Conservation (phyloP, 2,888 invertebrate genomes). For the Ametastegia equiseti region DNA sequence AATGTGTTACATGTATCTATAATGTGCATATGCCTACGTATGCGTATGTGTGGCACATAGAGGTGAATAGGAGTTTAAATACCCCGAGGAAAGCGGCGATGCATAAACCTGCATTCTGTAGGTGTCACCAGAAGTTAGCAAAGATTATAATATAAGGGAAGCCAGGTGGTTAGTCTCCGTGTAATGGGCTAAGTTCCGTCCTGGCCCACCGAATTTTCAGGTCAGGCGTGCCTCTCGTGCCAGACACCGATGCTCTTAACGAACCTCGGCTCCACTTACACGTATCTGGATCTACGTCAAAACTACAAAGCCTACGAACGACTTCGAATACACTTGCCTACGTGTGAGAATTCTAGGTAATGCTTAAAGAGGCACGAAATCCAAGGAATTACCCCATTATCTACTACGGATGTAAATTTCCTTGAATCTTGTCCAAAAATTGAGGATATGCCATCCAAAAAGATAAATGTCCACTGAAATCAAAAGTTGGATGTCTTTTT, state of each 20-base stretch:
- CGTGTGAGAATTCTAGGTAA: too few relatives aligned
- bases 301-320: neutral
- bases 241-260: conserved; percentile 33
- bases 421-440: too few relatives aligned
- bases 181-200: conserved; percentile 70
- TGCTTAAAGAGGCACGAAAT: too few relatives aligned
- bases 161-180: conserved; percentile 54
- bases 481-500: too few relatives aligned
- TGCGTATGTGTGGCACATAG: too few relatives aligned
- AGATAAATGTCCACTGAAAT: too few relatives aligned
- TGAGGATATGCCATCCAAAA: too few relatives aligned
- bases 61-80: neutral
- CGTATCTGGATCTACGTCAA: too few relatives aligned
- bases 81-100: neutral
- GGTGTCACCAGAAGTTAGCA: conserved; percentile 40
- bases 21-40: neutral
- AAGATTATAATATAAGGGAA: conserved; percentile 60
- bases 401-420: too few relatives aligned
- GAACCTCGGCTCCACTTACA: conserved; percentile 34
- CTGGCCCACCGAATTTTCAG: conserved; percentile 67
- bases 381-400: too few relatives aligned
- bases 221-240: conserved; percentile 55
- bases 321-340: neutral
- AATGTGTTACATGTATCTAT: too few relatives aligned
- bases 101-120: conserved; percentile 40